Evolutionary conservation across 2,888 invertebrate species (phyloP).

Genomic region (Miltochrista miniata): DNA sequence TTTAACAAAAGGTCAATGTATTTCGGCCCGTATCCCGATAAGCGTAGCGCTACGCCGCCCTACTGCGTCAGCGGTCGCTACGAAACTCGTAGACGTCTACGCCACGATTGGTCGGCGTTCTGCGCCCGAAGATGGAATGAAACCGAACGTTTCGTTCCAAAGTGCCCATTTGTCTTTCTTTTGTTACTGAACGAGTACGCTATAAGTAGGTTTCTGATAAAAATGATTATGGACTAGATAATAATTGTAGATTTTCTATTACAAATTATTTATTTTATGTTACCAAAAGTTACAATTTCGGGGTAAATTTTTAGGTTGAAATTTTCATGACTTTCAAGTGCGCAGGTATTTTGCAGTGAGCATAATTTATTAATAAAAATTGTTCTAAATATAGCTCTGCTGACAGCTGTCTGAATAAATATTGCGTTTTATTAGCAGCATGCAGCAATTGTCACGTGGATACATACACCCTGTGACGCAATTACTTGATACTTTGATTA

Average conservation of each 20-base stretch:
- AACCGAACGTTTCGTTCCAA: constrained; percentile 43
- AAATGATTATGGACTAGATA: constrained; percentile 49
- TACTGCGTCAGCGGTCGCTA: constrained; percentile 71
- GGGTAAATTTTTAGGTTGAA: constrained; percentile 10
- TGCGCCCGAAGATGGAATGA: constrained; percentile 39
- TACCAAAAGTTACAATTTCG: constrained; percentile 3
- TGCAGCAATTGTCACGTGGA: not conserved
- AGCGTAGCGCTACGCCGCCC: constrained; percentile 68
- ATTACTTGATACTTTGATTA: not conserved
- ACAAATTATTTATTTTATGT: constrained; percentile 15
- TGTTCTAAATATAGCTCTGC: constrained; percentile 18
- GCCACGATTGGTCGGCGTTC: constrained; percentile 60
- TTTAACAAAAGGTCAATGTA: constrained; percentile 61
- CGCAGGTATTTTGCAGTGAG: constrained; percentile 8
- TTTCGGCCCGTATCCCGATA: constrained; percentile 51
- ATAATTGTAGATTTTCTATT: constrained; percentile 42
- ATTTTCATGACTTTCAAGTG: not conserved
- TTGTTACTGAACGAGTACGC: constrained; percentile 42
- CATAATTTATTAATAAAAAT: constrained; percentile 20
- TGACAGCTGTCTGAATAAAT: constrained; percentile 6
- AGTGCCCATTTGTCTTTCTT: constrained; percentile 50
- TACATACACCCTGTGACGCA: not conserved
- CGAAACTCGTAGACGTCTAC: constrained; percentile 75
- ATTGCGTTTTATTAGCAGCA: constrained; percentile 9
- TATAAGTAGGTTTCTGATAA: constrained; percentile 41